phyloP scores from a whole-genome alignment of 2,888 invertebrate genomes.

The Eretmocerus hayati region DNA sequence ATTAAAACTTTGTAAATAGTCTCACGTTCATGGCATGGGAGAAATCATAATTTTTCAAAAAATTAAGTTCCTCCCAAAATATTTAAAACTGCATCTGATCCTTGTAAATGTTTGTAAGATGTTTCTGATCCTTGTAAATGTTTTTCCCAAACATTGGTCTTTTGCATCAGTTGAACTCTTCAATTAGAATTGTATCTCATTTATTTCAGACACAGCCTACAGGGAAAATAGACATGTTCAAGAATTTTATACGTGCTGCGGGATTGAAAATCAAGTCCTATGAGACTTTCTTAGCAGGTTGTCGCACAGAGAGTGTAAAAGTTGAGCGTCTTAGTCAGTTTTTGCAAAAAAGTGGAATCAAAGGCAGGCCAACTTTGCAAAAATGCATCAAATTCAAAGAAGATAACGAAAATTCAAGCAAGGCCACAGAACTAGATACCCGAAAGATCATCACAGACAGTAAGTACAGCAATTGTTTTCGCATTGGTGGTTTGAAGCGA shows the following conservation, averaged over 20 bases:
- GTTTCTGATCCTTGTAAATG: no score
- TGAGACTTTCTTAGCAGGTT: slow-evolving; percentile 32
- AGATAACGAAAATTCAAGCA: slow-evolving; percentile 29
- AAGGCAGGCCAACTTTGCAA: slow-evolving; percentile 34
- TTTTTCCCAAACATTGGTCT: no score
- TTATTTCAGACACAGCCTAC: slow-evolving; percentile 26
- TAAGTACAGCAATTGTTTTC: no score
- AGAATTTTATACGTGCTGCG: slow-evolving; percentile 33
- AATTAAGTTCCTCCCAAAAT: no score
- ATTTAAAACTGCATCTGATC: no score
- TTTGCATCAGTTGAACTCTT: no score
- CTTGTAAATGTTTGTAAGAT: no score
- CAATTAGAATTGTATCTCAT: no score
- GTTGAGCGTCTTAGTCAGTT: slow-evolving; percentile 30
- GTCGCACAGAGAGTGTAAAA: slow-evolving; percentile 31
- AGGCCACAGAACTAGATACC: slow-evolving; percentile 32
- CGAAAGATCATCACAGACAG: slow-evolving; percentile 36
- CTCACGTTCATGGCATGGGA: no score
- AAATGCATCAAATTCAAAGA: slow-evolving; percentile 36
- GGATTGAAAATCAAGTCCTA: slow-evolving; percentile 36
- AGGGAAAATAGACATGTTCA: slow-evolving; percentile 30
- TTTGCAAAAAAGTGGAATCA: slow-evolving; percentile 35
- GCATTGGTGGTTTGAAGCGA: no score
- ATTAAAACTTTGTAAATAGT: no score
- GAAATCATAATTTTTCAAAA: no score